Evolutionary conservation across 2,888 invertebrate species (phyloP), one percentile per base, ranked within the genome.

Genomic region (Lochmaea crataegi): DNA sequence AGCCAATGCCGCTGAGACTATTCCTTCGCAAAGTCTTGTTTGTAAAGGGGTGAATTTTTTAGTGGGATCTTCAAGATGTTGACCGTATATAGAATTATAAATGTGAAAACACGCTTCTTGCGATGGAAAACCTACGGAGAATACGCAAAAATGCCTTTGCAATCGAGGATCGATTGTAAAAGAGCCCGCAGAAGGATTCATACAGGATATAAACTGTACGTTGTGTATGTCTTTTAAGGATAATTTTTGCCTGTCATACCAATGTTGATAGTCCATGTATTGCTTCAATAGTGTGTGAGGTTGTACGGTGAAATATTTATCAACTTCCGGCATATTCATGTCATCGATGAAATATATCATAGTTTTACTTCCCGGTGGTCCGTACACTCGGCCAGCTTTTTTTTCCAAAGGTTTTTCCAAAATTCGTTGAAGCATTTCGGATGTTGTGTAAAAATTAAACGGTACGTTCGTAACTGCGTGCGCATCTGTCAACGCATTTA

Each of bases 261-360:
- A 98, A 87, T 98, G 98, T 78, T 90, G 92, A 84, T 98, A 98
- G 87, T 97, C 96, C 90, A 97, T 92, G 85, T 95, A 96, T 85
- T 98, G 96, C 26, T 97, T 89, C 75, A 98, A 93, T 1, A 98
- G 89, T 0, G 98, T 98, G 83, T 98, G 98, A 0, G 98, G 96
- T 84, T 97, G 97, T 14, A 97, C 97, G 0, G 98, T 98, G 71
- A 95, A 96, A 85, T 97, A 98, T 71, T 91, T 91, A 86, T 98
- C 98, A 3, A 97, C 97, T 88, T 96, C 96, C 0, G 98, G 98
- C 97, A 98, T 98, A 85, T 98, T 98, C 92, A 98, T 92, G 82
- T 98, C 98, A 83, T 98, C 98, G 72, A 98, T 92, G 85, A 98
- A 98, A 87, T 97, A 98, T 68, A 98, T 92, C 90, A 98, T 93